Percentiles rank a stretch among this genome's conserved stretches.
Conservation (phyloP, 2,797 vertebrate species). For the Dallia pectoralis region DNA sequence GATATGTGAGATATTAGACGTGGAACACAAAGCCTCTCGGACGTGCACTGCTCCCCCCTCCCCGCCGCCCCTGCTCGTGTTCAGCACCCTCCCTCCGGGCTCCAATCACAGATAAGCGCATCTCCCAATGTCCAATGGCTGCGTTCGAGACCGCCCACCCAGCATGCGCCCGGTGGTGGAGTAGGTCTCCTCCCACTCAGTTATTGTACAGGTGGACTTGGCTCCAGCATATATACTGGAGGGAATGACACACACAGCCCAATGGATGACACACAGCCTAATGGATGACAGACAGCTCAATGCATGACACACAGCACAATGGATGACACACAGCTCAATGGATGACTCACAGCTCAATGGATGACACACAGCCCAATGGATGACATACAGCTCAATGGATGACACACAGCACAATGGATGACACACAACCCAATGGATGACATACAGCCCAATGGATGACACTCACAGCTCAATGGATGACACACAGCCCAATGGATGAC, state of each 20-base stretch:
- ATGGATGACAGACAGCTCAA: slow-evolving; percentile 2
- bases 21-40: slow-evolving; percentile 80
- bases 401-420: too few species aligned
- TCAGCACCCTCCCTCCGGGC: slow-evolving; percentile 46
- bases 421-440: slow-evolving; percentile 13
- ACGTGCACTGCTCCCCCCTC: slow-evolving; percentile 64
- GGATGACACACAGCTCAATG: slow-evolving; percentile 24
- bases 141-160: slow-evolving; percentile 63
- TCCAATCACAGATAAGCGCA: slow-evolving; percentile 71
- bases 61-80: slow-evolving; percentile 60
- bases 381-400: too few species aligned
- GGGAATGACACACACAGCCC: slow-evolving; percentile 14
- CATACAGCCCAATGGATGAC: neutral
- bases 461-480: slow-evolving; percentile 14
- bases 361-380: slow-evolving; percentile 14
- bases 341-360: too few species aligned
- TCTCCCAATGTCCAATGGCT: slow-evolving; percentile 78
- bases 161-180: slow-evolving; percentile 61
- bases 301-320: too few species aligned
- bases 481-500: too few species aligned
- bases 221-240: slow-evolving; percentile 29
- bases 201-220: slow-evolving; percentile 56
- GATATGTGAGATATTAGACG: slow-evolving; percentile 79
- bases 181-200: slow-evolving; percentile 57
- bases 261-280: slow-evolving; percentile 9